Evolutionary conservation across 2,888 invertebrate species (phyloP).

Genomic region (Melanargia galathea): DNA sequence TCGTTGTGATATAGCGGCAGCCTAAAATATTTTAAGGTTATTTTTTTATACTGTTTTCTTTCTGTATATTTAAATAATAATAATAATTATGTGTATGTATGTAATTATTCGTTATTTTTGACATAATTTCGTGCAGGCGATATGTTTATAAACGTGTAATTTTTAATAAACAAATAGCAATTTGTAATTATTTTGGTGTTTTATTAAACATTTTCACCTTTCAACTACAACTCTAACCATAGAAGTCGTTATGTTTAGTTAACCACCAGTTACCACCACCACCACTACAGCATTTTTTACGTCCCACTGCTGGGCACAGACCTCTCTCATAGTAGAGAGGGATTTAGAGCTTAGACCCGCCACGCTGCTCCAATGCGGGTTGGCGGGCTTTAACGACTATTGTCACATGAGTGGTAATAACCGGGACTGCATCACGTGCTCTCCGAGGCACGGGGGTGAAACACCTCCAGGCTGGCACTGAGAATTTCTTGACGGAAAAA

Average conservation of each 20-base stretch:
- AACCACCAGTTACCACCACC: background rate
- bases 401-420: too few relatives aligned
- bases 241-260: background rate
- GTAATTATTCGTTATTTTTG: constrained; percentile 50
- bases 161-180: constrained; percentile 61
- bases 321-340: too few relatives aligned
- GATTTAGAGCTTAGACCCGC: too few relatives aligned
- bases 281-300: too few relatives aligned
- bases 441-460: too few relatives aligned
- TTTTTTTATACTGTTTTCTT: constrained; percentile 35
- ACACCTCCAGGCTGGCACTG: too few relatives aligned
- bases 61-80: constrained; percentile 42
- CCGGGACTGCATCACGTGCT: too few relatives aligned
- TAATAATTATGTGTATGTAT: constrained; percentile 30
- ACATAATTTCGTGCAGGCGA: constrained; percentile 42
- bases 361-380: too few relatives aligned
- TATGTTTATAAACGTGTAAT: constrained; percentile 54
- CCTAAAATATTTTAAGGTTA: constrained; percentile 40
- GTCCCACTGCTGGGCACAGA: too few relatives aligned
- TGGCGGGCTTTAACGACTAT: too few relatives aligned
- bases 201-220: constrained; percentile 37
- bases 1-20: constrained; percentile 45
- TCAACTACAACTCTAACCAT: background rate
- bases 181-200: constrained; percentile 53
- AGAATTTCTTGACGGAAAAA: too few relatives aligned